These are phyloP conservation scores for Nycticryphes semicollaris DNA, from an alignment of 2,113 vertebrate species.

Conservation along the genomic window DNA sequence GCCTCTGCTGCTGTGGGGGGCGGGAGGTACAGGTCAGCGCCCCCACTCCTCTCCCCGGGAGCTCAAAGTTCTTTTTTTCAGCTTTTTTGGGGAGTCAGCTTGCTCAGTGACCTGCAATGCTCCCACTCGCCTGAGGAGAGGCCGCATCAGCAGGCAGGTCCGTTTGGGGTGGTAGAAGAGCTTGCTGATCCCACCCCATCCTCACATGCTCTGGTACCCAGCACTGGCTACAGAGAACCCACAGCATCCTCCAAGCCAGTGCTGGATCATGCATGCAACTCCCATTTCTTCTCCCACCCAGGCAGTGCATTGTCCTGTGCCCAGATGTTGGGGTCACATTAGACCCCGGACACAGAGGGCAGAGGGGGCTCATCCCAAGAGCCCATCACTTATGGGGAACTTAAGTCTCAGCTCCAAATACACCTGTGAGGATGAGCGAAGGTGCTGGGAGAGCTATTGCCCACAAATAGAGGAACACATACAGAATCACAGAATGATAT, in stretches of 20 bases:
- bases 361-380: accelerated
- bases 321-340: too few relatives aligned
- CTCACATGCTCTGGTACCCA: accelerated
- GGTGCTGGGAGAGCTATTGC: neutral
- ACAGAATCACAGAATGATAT: too few relatives aligned
- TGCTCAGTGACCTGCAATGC: accelerated
- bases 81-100: accelerated
- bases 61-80: neutral
- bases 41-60: accelerated
- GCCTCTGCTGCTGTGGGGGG: constrained; percentile 86
- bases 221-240: neutral
- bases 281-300: neutral
- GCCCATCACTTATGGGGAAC: accelerated
- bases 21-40: neutral
- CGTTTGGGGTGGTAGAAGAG: accelerated
- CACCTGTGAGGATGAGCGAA: neutral
- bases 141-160: neutral
- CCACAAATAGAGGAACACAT: neutral
- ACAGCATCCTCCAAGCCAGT: neutral
- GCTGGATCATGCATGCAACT: accelerated
- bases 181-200: neutral
- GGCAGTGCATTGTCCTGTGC: neutral
- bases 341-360: accelerated
- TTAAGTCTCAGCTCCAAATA: neutral
- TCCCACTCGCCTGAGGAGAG: neutral